A percentile compares a stretch with the other conserved stretches of the same genome.
Conservation (phyloP, 2,113 vertebrate species). For the Perca schrenkii region DNA sequence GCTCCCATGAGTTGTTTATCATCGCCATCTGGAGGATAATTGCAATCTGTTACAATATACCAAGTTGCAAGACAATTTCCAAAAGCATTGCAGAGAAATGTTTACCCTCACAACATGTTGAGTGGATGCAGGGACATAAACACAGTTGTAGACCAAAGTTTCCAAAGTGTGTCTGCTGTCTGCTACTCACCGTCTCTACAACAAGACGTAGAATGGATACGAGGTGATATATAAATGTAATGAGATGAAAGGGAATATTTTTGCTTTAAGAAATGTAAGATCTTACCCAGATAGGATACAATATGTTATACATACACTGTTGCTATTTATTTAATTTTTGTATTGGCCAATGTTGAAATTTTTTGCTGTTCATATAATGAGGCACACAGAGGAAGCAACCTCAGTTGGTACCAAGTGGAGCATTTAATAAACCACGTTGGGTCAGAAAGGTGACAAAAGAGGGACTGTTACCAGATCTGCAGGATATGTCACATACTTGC, state of each 20-base stretch:
- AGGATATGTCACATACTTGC: conserved; percentile 7
- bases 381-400: conserved; percentile 4
- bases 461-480: conserved; percentile 1
- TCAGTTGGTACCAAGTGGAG: neutral
- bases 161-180: conserved; percentile 29
- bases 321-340: conserved; percentile 86
- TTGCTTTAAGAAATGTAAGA: conserved; percentile 58
- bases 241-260: conserved; percentile 77
- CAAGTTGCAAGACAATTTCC: neutral
- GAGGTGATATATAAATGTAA: conserved; percentile 37
- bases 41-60: conserved; percentile 25
- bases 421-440: neutral
- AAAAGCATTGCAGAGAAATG: neutral
- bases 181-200: conserved; percentile 30
- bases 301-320: conserved; percentile 58
- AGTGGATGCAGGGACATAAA: conserved; percentile 15
- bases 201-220: conserved; percentile 32
- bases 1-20: neutral
- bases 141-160: conserved; percentile 48
- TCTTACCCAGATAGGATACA: conserved; percentile 58
- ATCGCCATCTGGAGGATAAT: conserved; percentile 56
- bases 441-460: neutral
- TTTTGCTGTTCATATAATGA: conserved; percentile 54
- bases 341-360: conserved; percentile 55
- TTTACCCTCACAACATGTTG: conserved; percentile 8